These are phyloP conservation scores for Tubiluchus corallicola DNA, from an alignment of 2,888 invertebrate species.

Conservation along the genomic window DNA sequence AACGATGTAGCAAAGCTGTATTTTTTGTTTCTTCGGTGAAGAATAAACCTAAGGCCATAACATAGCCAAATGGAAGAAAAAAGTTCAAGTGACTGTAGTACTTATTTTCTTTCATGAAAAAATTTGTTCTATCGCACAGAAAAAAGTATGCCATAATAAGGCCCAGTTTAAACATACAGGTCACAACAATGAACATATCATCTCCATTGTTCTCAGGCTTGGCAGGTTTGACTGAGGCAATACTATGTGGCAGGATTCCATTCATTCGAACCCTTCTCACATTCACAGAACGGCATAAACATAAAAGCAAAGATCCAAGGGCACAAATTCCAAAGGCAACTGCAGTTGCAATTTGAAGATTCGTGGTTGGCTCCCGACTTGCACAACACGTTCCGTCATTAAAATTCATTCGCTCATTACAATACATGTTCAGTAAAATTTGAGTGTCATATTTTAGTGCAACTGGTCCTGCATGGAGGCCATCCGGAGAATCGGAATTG, in stretches of 20 bases:
- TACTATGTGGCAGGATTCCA: too few species aligned
- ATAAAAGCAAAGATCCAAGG: too few species aligned
- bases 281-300: too few species aligned
- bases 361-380: slow-evolving; percentile 55
- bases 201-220: too few species aligned
- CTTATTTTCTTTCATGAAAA: slow-evolving; percentile 98
- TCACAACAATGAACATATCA: slow-evolving; percentile 6
- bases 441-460: slow-evolving; percentile 51
- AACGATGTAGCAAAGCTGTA: too few species aligned
- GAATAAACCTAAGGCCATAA: slow-evolving; percentile 76
- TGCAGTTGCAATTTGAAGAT: slow-evolving; percentile 64
- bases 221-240: too few species aligned
- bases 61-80: slow-evolving; percentile 83
- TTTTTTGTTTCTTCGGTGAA: slow-evolving; percentile 93
- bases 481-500: slow-evolving; percentile 43
- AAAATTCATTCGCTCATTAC: slow-evolving; percentile 93
- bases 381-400: slow-evolving; percentile 91
- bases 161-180: slow-evolving; percentile 49
- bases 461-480: slow-evolving; percentile 45
- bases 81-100: slow-evolving; percentile 91
- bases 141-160: slow-evolving; percentile 81
- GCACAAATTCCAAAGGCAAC: slow-evolving; percentile 57
- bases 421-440: slow-evolving; percentile 78
- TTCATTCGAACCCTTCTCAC: too few species aligned
- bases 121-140: slow-evolving; percentile 83